phyloP scores from a whole-genome alignment of 2,888 invertebrate species.

The Drosophila cognata region DNA sequence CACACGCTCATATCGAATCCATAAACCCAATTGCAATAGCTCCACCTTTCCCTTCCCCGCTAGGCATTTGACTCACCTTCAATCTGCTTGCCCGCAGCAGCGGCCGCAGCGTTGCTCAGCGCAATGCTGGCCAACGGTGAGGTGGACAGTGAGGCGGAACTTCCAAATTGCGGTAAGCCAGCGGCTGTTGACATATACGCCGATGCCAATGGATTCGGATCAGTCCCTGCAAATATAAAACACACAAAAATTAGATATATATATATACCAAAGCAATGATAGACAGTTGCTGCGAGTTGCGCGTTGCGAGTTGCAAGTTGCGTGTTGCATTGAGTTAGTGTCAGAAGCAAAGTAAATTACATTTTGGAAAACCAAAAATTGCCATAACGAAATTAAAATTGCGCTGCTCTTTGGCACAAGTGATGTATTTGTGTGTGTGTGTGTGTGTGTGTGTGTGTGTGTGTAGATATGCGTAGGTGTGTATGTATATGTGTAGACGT shows the following conservation, averaged over 20 bases:
- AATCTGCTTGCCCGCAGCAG: conserved; percentile 95
- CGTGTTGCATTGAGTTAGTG: conserved; percentile 19
- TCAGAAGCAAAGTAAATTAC: conserved; percentile 35
- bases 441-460: not conserved
- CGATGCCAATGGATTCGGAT: conserved; percentile 87
- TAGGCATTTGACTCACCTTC: conserved; percentile 88
- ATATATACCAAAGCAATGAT: not conserved
- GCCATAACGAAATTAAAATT: conserved; percentile 43
- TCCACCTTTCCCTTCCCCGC: not conserved
- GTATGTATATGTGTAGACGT: too few species aligned
- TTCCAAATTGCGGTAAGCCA: conserved; percentile 87
- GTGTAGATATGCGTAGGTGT: too few species aligned
- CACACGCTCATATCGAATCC: conserved; percentile 9
- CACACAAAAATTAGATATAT: not conserved
- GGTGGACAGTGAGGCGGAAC: conserved; percentile 87
- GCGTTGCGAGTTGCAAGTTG: not conserved
- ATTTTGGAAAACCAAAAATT: conserved; percentile 32
- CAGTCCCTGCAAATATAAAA: conserved; percentile 70
- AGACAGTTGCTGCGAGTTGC: not conserved
- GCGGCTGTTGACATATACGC: conserved; percentile 87
- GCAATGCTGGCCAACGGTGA: conserved; percentile 88
- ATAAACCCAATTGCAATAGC: not conserved
- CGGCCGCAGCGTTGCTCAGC: conserved; percentile 91
- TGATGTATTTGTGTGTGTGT: not conserved
- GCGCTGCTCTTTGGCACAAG: not conserved